Base-by-base conservation (phyloP, 1,140 invertebrate species). In the Pseudomyrmex cubaensis region DNA sequence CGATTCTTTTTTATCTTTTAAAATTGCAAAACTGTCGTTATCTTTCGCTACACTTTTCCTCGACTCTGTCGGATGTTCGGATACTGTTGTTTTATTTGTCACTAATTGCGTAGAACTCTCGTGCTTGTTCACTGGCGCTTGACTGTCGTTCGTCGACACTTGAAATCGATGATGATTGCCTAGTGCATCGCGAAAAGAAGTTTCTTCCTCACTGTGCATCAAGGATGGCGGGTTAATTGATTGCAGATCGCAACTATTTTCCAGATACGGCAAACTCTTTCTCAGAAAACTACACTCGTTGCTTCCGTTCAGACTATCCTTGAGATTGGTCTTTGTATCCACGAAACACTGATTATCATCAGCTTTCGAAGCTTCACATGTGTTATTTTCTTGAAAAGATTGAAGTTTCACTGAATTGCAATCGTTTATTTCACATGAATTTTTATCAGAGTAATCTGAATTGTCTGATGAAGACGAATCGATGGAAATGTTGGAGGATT, bases 181-280 rank as follows among this genome's bases (percentile, higher is more conserved):
- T 70, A 1, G 5, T 15, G 22, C 2, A 3, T 25, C 13, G 5
- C 1, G 10, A 2, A 15, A 59, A 3, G 64, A 70, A 15, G 25
- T 50, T 12, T 78, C 76, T 15, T 80, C 64, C 8, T 80, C 64
- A 12, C 44, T 78, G 15, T 84, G 48, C 35, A 67, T 4, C 57
- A 87, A 87, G 10, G 75, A 80, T 15, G 86, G 86, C 7, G 85
- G 82, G 50, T 70, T 52, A 72, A 87, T 84, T 4, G 82, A 75
- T 2, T 84, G 35, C 35, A 87, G 3, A 9, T 74, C 69, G 46
- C 52, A 0, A 64, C 0, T 35, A 13, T 82, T 63, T 63, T 62
- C n/a, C 12, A 56, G 15, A 12, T 62, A 50, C 2, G 59, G 8
- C 20, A 72, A 12, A 64, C 12, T 74, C 25, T 74, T 52, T 57